Evolutionary conservation across 1,140 invertebrate species (phyloP), one percentile per base, ranked within the genome.

Genomic region (Dendroctonus ponderosae): DNA sequence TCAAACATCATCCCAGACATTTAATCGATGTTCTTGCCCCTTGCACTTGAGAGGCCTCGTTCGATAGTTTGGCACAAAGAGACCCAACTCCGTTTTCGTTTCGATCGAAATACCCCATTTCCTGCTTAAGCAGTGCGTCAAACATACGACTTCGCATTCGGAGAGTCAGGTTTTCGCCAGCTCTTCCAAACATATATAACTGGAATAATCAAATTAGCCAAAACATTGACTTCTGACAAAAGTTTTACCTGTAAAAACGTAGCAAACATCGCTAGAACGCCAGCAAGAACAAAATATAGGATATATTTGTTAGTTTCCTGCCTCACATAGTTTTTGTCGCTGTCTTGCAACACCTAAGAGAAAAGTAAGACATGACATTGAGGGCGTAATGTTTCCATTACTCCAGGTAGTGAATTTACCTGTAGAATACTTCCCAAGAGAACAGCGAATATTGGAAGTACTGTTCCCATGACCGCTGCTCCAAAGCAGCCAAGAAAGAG

Each of bases 361-460:
- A 41, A 38, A 15, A 8, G 41, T 5, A 9, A 11, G 5, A n/a
- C 4, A 46, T 46, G 43, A 15, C 5, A 2, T 52, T 8, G 11
- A 9, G 7, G 11, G 14, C n/a, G n/a, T n/a, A 46, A 48, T 7
- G 41, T 56, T 11, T 6, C 53, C 37, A 46, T 38, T 57, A 51
- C 11, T 11, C 6, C 7, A 43, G 43, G 11, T 49, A 48, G 14
- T 6, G 15, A 44, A 50, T 0, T 37, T 80, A 91, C 89, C 66
- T 88, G 87, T 66, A 92, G 84, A 67, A 95, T 89, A 76, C 94
- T 89, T 52, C 92, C 91, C 72, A 96, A 93, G 3, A 96, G 76
- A 7, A 96, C 81, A 2, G 92, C 90, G 79, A 93, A 95, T 5
- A 85, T 81, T 0, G 93, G 92, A 67, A 92, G 88, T 3, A 87